A percentile compares a stretch with the other conserved stretches of the same genome.
Evolutionary conservation across 2,113 vertebrate species (phyloP).

Genomic region (Puntigrus tetrazona): DNA sequence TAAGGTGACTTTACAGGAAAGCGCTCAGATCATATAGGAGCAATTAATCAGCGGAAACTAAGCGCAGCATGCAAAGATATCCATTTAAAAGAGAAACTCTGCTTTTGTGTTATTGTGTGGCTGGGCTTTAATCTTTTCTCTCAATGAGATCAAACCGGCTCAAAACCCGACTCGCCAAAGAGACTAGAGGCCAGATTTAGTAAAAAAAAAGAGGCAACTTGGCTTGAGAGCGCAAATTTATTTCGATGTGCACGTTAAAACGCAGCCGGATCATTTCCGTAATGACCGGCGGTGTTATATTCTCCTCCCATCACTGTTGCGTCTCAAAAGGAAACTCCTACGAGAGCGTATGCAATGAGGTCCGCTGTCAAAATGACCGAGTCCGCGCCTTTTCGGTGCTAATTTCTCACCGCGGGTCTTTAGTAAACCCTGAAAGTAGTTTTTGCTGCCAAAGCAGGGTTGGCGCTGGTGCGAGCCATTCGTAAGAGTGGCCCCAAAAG

Average conservation of each 20-base stretch:
- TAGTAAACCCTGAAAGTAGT: not conserved
- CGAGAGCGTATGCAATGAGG: too few species aligned
- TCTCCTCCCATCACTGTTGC: too few species aligned
- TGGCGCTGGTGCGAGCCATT: not conserved
- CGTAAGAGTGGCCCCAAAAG: not conserved
- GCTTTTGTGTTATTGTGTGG: conserved; percentile 38
- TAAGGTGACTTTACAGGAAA: conserved; percentile 53
- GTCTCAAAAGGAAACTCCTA: too few species aligned
- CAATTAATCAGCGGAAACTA: conserved; percentile 52
- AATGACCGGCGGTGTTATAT: not conserved
- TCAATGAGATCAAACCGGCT: conserved; percentile 42
- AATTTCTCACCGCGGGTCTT: not conserved
- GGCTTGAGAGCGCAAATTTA: not conserved
- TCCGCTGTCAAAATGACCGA: too few species aligned
- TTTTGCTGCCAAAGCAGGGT: not conserved
- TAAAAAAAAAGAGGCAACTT: not conserved
- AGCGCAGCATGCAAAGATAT: conserved; percentile 32
- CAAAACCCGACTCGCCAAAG: not conserved
- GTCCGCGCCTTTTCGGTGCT: not conserved
- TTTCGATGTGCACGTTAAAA: not conserved
- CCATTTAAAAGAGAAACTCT: conserved; percentile 37
- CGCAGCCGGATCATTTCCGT: not conserved
- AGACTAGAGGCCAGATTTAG: not conserved
- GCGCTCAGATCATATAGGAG: conserved; percentile 47
- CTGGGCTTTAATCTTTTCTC: conserved; percentile 41